Conservation (phyloP, 2,113 vertebrate genomes). For the Triplophysa dalaica region DNA sequence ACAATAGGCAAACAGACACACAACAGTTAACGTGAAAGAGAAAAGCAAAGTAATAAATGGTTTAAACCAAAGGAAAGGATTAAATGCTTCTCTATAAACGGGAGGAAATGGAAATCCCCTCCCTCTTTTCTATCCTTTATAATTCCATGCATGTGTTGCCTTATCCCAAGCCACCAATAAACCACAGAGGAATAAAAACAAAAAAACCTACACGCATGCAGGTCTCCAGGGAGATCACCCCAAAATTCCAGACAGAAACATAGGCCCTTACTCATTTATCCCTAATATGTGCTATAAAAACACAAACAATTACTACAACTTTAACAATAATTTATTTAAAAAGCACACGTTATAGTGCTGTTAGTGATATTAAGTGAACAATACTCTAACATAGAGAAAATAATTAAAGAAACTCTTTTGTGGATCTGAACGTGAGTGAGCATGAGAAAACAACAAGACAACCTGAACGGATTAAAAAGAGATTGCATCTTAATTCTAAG, state of each 20-base stretch:
- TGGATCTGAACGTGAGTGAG: neutral
- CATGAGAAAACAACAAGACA: neutral
- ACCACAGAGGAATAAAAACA: neutral
- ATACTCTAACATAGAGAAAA: neutral
- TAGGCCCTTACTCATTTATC: neutral
- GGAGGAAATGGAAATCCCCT: neutral
- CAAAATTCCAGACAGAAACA: neutral
- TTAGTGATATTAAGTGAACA: too few species aligned
- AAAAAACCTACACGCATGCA: neutral
- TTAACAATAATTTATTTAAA: too few species aligned
- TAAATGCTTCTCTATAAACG: neutral
- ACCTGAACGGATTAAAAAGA: neutral
- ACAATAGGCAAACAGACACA: neutral
- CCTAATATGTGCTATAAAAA: neutral
- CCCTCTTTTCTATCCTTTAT: neutral
- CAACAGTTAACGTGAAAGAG: neutral
- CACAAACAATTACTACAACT: too few species aligned
- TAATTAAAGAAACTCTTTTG: too few species aligned
- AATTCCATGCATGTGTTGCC: neutral
- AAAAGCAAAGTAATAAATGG: neutral
- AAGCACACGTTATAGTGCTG: too few species aligned
- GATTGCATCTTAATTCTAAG: constrained; percentile 42
- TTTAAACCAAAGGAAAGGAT: neutral
- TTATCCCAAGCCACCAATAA: neutral
- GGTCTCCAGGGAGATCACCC: neutral